Percentiles rank a stretch among this genome's conserved stretches.
Evolutionary conservation across 2,113 vertebrate species (phyloP).

Genomic region (Aspidoscelis tigris): DNA sequence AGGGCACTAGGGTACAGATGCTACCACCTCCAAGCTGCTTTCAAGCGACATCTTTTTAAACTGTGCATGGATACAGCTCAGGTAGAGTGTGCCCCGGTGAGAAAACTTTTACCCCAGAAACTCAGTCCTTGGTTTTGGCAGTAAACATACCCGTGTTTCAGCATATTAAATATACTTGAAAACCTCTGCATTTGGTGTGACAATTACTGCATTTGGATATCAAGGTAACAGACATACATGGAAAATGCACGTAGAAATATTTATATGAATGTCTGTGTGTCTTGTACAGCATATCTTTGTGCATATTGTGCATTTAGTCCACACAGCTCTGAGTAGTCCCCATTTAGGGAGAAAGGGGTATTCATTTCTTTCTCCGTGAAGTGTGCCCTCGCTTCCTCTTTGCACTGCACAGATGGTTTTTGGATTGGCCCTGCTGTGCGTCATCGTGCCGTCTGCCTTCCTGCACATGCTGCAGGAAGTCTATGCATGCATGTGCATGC

Average conservation of each 20-base stretch:
- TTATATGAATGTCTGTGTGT: neutral
- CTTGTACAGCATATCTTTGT: neutral
- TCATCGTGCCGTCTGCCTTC: neutral
- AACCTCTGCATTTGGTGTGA: too few species aligned
- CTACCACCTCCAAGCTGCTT: too few species aligned
- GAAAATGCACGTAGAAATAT: neutral
- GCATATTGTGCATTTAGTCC: neutral
- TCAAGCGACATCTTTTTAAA: too few species aligned
- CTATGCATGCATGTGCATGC: neutral
- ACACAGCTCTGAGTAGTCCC: neutral
- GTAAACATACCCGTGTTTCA: too few species aligned
- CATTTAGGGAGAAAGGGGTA: neutral
- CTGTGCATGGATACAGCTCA: too few species aligned
- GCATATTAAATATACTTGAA: too few species aligned
- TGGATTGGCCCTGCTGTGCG: neutral
- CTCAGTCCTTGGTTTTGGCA: too few species aligned
- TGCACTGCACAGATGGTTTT: neutral
- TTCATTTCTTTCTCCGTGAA: neutral
- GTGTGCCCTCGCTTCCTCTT: neutral
- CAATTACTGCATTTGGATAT: too few species aligned
- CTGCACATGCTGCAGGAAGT: accelerated
- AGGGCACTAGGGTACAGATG: too few species aligned
- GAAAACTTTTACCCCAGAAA: too few species aligned
- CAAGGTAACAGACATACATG: too few species aligned
- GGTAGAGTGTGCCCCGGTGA: too few species aligned